These are phyloP conservation scores for Cantharis rustica DNA, from an alignment of 2,888 invertebrate genomes.

Conservation along the genomic window DNA sequence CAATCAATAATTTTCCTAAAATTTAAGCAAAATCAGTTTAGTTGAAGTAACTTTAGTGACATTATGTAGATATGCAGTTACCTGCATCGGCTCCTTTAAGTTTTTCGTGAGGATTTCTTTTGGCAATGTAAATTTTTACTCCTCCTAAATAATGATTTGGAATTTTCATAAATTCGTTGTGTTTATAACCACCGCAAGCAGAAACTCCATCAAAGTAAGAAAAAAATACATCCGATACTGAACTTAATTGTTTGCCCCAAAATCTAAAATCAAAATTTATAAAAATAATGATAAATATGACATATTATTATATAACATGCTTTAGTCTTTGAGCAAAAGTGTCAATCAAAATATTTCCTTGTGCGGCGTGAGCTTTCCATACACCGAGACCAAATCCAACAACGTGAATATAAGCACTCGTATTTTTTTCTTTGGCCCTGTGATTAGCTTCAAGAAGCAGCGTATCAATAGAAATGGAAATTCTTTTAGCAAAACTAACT, in stretches of 20 bases:
- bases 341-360: constrained; percentile 39
- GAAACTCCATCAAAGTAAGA: constrained; percentile 35
- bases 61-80: too few species aligned
- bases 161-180: constrained; percentile 28
- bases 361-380: constrained; percentile 39
- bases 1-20: constrained; percentile 59
- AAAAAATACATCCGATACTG: constrained; percentile 40
- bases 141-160: constrained; percentile 30
- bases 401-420: constrained; percentile 54
- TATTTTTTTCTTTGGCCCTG: constrained; percentile 51
- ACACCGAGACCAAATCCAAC: constrained; percentile 47
- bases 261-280: constrained; percentile 22
- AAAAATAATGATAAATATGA: not conserved
- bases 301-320: constrained; percentile 15
- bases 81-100: constrained; percentile 39
- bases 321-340: constrained; percentile 39
- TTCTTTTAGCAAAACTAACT: constrained; percentile 52
- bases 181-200: constrained; percentile 29
- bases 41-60: not conserved
- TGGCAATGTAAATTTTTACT: constrained; percentile 43
- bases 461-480: constrained; percentile 51
- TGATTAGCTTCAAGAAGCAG: constrained; percentile 55
- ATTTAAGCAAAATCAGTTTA: not conserved
- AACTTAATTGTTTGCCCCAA: constrained; percentile 27
- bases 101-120: constrained; percentile 50